Conservation (phyloP, 2,113 vertebrate species). For the Alexandromys fortis region DNA sequence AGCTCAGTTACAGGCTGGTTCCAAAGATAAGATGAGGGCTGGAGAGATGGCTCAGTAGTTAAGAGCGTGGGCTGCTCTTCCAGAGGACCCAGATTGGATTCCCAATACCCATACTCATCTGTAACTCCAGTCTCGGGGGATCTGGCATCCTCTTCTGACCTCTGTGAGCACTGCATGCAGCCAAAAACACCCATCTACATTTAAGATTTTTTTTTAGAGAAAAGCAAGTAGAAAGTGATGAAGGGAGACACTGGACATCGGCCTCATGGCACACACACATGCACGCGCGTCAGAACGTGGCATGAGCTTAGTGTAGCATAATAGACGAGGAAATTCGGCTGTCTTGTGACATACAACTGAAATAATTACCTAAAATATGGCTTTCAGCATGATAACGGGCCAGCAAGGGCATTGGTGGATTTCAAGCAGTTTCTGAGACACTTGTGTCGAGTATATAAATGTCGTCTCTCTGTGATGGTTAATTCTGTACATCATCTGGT, state of each 20-base stretch:
- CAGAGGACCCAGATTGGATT: neutral
- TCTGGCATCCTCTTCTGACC: neutral
- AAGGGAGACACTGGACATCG: neutral
- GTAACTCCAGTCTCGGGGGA: neutral
- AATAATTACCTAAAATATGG: neutral
- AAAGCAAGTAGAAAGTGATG: neutral
- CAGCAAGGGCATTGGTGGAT: neutral
- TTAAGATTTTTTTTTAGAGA: neutral
- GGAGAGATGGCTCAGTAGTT: neutral
- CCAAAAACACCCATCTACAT: neutral
- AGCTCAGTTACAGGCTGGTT: neutral
- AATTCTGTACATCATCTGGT: neutral
- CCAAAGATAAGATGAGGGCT: neutral
- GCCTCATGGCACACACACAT: neutral
- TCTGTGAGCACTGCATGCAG: neutral
- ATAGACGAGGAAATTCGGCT: neutral
- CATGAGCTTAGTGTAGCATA: neutral
- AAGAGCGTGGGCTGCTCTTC: neutral
- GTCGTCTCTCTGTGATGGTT: neutral
- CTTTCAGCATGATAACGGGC: neutral
- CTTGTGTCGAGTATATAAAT: neutral
- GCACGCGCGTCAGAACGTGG: fast-evolving
- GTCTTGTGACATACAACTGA: neutral
- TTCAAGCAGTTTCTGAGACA: neutral
- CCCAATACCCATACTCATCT: neutral